These are phyloP conservation scores for Copsychus sechellarum DNA, from an alignment of 2,113 vertebrate species.

Conservation along the genomic window DNA sequence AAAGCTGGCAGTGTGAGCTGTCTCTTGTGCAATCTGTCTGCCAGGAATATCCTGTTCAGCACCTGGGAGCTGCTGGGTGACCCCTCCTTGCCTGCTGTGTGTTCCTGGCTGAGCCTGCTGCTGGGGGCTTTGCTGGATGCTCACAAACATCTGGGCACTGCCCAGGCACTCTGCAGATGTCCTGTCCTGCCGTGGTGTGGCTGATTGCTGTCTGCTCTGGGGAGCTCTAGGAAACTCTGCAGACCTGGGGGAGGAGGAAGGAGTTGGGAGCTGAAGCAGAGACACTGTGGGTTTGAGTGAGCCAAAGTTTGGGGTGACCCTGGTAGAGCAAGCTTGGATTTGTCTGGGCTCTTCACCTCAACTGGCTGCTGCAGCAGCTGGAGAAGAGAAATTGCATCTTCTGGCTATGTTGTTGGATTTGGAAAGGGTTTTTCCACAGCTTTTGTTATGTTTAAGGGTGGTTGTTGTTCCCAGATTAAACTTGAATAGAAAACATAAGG, in stretches of 20 bases:
- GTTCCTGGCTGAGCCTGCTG: not conserved
- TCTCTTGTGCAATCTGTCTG: slow-evolving; percentile 39
- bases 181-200: no score
- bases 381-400: not conserved
- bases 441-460: slow-evolving; percentile 43
- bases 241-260: not conserved
- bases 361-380: not conserved
- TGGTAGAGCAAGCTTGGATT: not conserved
- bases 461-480: slow-evolving; percentile 39
- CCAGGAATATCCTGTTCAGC: slow-evolving; percentile 31
- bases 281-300: not conserved
- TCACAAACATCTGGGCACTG: not conserved
- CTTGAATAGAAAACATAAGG: slow-evolving; percentile 23
- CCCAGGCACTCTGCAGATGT: no score
- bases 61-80: not conserved
- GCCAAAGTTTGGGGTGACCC: not conserved
- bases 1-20: not conserved
- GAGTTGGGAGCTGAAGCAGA: not conserved
- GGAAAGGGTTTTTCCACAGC: slow-evolving; percentile 57
- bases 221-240: not conserved
- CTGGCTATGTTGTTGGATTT: not conserved
- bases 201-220: no score
- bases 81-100: not conserved
- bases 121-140: not conserved
- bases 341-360: not conserved